Conservation (phyloP, 2,113 vertebrate species). For the Psilopsiagon aurifrons region DNA sequence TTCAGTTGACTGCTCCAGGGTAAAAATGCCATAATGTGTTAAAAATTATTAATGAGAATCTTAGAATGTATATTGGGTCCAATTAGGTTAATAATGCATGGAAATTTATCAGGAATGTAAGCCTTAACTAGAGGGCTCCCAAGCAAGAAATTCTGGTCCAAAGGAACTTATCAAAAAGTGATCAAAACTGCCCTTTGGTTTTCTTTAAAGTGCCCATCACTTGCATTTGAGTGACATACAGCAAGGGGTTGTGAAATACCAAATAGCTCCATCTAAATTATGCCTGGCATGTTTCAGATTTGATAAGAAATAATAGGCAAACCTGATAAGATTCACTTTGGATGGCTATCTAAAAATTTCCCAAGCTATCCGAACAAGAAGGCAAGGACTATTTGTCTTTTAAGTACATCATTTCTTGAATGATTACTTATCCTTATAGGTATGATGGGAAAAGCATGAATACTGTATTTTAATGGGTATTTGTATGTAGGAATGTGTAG, state of each 20-base stretch:
- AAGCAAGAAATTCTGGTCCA: background rate
- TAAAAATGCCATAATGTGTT: constrained; percentile 68
- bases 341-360: background rate
- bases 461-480: background rate
- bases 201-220: constrained; percentile 28
- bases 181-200: background rate
- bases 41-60: constrained; percentile 76
- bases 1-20: constrained; percentile 74
- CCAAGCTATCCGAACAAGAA: background rate
- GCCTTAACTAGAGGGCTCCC: constrained; percentile 20
- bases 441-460: background rate
- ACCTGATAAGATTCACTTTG: background rate
- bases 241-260: background rate
- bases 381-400: background rate
- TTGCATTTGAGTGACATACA: constrained; percentile 8
- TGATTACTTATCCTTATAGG: background rate
- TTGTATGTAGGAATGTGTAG: no score
- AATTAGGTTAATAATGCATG: constrained; percentile 75
- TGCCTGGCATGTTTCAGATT: constrained; percentile 29
- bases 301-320: constrained; percentile 39
- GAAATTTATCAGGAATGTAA: constrained; percentile 61
- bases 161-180: background rate
- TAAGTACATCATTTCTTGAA: background rate
- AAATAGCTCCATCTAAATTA: constrained; percentile 5
- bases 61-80: constrained; percentile 71